Base-by-base conservation (phyloP, 2,113 vertebrate genomes). In the Eurystomus gularis region DNA sequence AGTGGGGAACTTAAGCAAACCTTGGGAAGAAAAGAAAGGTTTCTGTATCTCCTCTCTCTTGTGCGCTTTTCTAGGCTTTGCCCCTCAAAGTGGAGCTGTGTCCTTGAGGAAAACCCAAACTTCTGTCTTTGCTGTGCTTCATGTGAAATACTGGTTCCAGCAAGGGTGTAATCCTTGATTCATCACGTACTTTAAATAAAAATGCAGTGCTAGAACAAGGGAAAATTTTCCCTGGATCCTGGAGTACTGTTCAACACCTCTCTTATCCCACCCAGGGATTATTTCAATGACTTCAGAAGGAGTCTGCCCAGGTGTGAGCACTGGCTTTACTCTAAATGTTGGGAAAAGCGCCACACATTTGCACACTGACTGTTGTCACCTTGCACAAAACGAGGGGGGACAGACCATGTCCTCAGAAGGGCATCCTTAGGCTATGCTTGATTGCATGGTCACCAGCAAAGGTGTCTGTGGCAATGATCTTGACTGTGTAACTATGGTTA, bases 351-450 rank as follows among this genome's bases (percentile, higher is more conserved):
- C 49, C 7, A 17, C 3, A 1, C 0, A 0, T 77, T 86, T 83
- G 37, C 46, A 48, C 15, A 6, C 7, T 31, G 35, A 14, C 37
- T 65, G 13, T 35, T 89, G 60, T 37, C 17, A 82, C 54, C 11
- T 35, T 3, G 2, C 39, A 31, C 18, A 55, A 66, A 85, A 31
- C 0, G 8, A 31, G 42, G 8, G 3, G 25, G 16, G 21, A 44
- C 51, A 75, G 51, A 39, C 25, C 13, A 14, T 0, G 0, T 66
- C 29, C 28, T 62, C 46, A 40, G 13, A 37, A 64, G 48, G 13
- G 42, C 42, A 35, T 46, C 16, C 42, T 65, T n/a, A 28, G 40
- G 26, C 79, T 76, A 1, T 55, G 33, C 62, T 68, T 64, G 29
- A 24, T 10, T 19, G 29, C 2, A 0, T 7, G 16, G 64, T 35